These are phyloP conservation scores for Terrapene triunguis DNA, from an alignment of 2,113 vertebrate genomes.

Conservation along the genomic window DNA sequence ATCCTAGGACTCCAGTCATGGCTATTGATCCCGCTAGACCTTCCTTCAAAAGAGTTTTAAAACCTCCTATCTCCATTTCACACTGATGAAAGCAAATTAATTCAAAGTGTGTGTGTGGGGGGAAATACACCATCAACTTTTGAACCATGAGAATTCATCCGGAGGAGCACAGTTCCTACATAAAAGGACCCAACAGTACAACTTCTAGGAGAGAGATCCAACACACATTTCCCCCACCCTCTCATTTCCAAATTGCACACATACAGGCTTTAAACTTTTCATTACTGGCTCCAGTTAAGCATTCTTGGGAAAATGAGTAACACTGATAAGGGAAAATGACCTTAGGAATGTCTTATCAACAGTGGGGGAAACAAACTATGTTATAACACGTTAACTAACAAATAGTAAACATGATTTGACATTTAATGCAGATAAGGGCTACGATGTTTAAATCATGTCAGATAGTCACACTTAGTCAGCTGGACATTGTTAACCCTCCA, in stretches of 20 bases:
- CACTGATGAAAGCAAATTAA: not conserved
- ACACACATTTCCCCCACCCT: not conserved
- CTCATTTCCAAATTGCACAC: not conserved
- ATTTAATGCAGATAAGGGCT: not conserved
- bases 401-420: not conserved
- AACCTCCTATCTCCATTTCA: not conserved
- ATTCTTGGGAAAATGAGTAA: not conserved
- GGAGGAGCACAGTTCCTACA: not conserved
- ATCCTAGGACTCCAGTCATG: not conserved
- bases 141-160: not conserved
- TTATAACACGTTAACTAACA: not conserved
- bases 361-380: not conserved
- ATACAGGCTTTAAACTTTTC: not conserved
- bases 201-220: not conserved
- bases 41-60: not conserved
- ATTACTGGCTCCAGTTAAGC: not conserved
- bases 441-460: not conserved
- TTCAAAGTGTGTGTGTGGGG: not conserved
- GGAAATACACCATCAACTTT: not conserved
- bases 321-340: not conserved
- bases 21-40: not conserved
- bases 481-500: not conserved
- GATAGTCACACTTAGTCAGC: not conserved
- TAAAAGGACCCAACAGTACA: rapidly evolving
- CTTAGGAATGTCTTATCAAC: not conserved